Evolutionary conservation across 1,140 invertebrate genomes (phyloP), one percentile per base, ranked within the genome.

Genomic region (Drosophila fuyamai): DNA sequence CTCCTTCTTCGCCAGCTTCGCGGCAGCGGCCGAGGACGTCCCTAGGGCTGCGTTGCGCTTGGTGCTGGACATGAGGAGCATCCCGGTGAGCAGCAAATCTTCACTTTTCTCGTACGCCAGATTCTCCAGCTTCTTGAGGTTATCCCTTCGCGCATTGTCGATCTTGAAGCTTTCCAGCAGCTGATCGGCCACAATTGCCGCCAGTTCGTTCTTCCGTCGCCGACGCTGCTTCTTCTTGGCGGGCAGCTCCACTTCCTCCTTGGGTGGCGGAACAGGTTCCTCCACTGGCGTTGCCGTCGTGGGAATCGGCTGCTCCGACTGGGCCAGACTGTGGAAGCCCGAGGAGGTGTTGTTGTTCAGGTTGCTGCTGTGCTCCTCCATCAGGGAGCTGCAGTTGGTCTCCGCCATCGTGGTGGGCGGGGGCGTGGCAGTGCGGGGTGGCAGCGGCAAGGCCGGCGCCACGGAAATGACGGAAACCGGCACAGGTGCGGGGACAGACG

Each of bases 141-240:
- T 92, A 53, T 92, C 92, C 12, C 92, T 70, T 0, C 89, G 85
- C 0, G 92, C 88, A 47, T 92, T 92, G 68, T 92, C 92, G 6
- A 92, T 90, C 61, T 92, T 92, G 14, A 92, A 92, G 71, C 91
- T 92, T 50, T 92, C 92, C 43, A 92, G 58, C 47, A 92, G 55
- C 50, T 92, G 92, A 65, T 92, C 92, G 1, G 92, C 92, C 18
- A 92, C 92, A 70, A 92, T 92, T 18, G 92, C 88, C 2, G 92
- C 92, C 54, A 92, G 70, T 40, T 92, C 92, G 55, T 92, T 92
- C 59, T 92, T 92, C 6, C 92, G 78, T 8, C 91, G 53, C 0
- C 91, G 55, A 2, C 91, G 75, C 46, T 90, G 91, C 56, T 92
- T 92, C 55, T 92, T 92, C 40, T 90, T 90, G 9, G 60, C 50